phyloP scores from a whole-genome alignment of 1,140 invertebrate species.

The Mactra quadrangularis region DNA sequence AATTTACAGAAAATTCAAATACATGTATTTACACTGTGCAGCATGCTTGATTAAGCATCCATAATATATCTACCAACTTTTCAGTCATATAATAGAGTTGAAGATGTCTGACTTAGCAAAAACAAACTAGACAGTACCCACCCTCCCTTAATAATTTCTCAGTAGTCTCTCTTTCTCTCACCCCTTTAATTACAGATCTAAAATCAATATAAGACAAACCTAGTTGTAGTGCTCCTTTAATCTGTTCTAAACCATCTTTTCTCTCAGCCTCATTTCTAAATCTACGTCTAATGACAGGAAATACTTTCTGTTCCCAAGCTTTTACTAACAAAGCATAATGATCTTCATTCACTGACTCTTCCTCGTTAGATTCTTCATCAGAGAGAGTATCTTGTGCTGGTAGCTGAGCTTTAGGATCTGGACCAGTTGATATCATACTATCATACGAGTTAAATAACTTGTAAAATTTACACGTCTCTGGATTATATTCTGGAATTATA shows the following conservation, averaged over 20 bases:
- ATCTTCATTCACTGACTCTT: slow-evolving; percentile 79
- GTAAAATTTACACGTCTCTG: slow-evolving; percentile 76
- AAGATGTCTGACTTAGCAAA: too few species aligned
- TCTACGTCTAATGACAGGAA: slow-evolving; percentile 83
- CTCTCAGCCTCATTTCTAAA: slow-evolving; percentile 84
- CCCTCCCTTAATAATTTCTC: too few species aligned
- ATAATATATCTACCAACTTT: too few species aligned
- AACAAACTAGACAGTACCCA: too few species aligned
- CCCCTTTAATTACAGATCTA: too few species aligned
- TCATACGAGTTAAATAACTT: slow-evolving; percentile 80
- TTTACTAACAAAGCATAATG: slow-evolving; percentile 83
- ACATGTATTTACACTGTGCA: too few species aligned
- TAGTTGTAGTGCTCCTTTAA: slow-evolving; percentile 83
- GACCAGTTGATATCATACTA: slow-evolving; percentile 77
- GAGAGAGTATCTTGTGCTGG: slow-evolving; percentile 77
- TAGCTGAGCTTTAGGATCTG: slow-evolving; percentile 68
- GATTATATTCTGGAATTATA: slow-evolving; percentile 78
- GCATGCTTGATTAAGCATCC: too few species aligned
- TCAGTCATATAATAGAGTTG: too few species aligned
- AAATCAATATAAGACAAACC: too few species aligned
- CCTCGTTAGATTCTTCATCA: slow-evolving; percentile 78
- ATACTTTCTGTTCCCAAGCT: slow-evolving; percentile 84
- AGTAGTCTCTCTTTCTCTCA: too few species aligned
- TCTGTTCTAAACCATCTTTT: slow-evolving; percentile 84
- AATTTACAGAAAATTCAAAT: too few species aligned